Base-by-base conservation (phyloP, 2,113 vertebrate species). In the Marmota monax region DNA sequence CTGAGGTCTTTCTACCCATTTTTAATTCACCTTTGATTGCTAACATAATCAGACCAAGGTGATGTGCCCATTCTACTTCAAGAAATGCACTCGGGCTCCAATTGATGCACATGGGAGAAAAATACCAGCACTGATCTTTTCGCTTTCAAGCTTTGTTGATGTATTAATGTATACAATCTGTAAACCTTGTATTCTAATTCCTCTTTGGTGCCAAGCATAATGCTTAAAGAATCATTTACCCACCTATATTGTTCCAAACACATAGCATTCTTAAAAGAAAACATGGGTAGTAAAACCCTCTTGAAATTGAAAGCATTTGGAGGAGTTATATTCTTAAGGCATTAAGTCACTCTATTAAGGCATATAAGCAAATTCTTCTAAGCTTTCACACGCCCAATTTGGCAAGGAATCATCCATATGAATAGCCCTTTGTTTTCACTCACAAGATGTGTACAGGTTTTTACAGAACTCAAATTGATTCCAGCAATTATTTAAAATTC, bases 351-450 rank as follows among this genome's bases (percentile, higher is more conserved):
- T 93, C 84, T 96, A 94, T 97, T 98, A 98, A 98, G 39, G 88
- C 94, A 96, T 86, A 95, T 90, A 98, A 97, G 94, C 79, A 98
- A 98, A 97, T 98, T 98, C 97, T 98, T 87, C 96, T 95, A 97
- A 32, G 3, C 90, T 86, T 95, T 97, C 97, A 93, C 51, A 97
- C 0, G 48, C 39, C 97, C 63, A 69, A 63, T 96, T 98, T 97
- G 97, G 97, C 96, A 96, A 97, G 83, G 80, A 92, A 97, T 98
- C 97, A 97, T 97, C 96, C 93, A 2, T 84, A 32, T 94, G 94
- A 98, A 97, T 95, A 96, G 96, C 20, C 96, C 90, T 98, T 99
- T 98, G 97, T 98, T 98, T 98, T 98, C 96, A 84, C 94, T 97
- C 95, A 96, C 96, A 80, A 96, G 95, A 96, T 97, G 97, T 93